Conservation (phyloP, 2,888 invertebrate species). For the Calameuta pallipes region DNA sequence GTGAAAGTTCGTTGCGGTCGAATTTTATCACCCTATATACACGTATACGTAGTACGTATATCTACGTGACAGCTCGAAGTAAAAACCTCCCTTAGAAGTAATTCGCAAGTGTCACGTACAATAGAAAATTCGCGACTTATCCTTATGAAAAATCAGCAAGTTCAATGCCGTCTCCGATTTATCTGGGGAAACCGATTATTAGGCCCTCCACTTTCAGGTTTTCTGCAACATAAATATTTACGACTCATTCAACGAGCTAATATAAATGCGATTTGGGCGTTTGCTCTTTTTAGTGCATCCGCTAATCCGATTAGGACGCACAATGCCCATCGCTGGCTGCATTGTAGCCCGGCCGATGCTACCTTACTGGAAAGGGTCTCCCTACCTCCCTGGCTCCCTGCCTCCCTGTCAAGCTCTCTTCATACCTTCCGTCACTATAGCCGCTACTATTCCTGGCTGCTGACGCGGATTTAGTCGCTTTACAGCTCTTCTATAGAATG, state of each 20-base stretch:
- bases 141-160: neutral
- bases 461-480: conserved; percentile 64
- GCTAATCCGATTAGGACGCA: conserved; percentile 62
- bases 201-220: conserved; percentile 54
- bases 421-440: conserved; percentile 17
- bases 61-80: neutral
- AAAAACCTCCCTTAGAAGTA: neutral
- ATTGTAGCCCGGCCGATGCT: conserved; percentile 27
- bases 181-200: conserved; percentile 55
- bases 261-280: conserved; percentile 67
- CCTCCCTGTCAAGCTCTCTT: conserved; percentile 8
- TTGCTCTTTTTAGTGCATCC: conserved; percentile 65
- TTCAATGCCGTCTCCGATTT: neutral
- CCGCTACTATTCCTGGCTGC: conserved; percentile 53
- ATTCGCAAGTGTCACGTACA: neutral
- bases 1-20: neutral
- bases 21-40: neutral
- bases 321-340: conserved; percentile 18
- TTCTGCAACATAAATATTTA: conserved; percentile 64
- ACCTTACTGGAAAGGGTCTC: conserved; percentile 44
- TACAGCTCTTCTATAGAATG: conserved; percentile 54
- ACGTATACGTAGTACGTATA: neutral
- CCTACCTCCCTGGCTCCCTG: too few relatives aligned
- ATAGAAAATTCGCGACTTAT: neutral
- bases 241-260: conserved; percentile 66